Percentiles rank a stretch among this genome's conserved stretches.
Evolutionary conservation across 2,797 vertebrate species (phyloP).

Genomic region (Salarias fasciatus): DNA sequence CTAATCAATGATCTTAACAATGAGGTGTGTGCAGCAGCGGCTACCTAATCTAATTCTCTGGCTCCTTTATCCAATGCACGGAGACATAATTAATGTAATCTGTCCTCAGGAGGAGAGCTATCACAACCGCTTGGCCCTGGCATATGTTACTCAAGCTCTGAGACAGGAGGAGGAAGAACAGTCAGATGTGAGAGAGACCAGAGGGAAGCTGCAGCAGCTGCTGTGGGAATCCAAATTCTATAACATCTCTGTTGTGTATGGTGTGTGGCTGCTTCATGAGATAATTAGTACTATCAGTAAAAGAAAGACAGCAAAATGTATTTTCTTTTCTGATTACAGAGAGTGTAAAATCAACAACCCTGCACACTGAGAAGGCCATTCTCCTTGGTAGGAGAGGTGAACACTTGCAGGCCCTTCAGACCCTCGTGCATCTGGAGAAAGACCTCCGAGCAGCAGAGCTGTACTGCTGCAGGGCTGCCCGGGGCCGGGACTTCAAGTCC

Average conservation of each 20-base stretch:
- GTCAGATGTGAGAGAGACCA: slow-evolving; percentile 42
- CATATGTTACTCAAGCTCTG: slow-evolving; percentile 65
- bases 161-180: slow-evolving; percentile 38
- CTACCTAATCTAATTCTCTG: slow-evolving; percentile 21
- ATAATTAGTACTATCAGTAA: slow-evolving; percentile 4
- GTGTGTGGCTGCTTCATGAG: slow-evolving; percentile 25
- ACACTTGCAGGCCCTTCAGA: slow-evolving; percentile 69
- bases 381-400: slow-evolving; percentile 67
- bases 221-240: slow-evolving; percentile 75
- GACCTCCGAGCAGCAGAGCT: slow-evolving; percentile 69
- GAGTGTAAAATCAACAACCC: slow-evolving; percentile 57
- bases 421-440: slow-evolving; percentile 65
- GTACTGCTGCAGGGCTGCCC: slow-evolving; percentile 72
- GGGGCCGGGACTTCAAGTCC: slow-evolving; percentile 46
- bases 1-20: slow-evolving; percentile 69
- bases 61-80: slow-evolving; percentile 38
- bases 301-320: background rate
- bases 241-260: slow-evolving; percentile 60
- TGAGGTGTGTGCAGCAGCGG: slow-evolving; percentile 60
- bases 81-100: slow-evolving; percentile 35
- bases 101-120: slow-evolving; percentile 71
- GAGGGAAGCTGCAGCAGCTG: slow-evolving; percentile 73
- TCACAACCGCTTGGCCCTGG: slow-evolving; percentile 73
- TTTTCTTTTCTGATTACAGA: slow-evolving; percentile 53
- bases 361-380: slow-evolving; percentile 75